Evolutionary conservation across 2,888 invertebrate species (phyloP).

Genomic region (Rhodophaea formosa): DNA sequence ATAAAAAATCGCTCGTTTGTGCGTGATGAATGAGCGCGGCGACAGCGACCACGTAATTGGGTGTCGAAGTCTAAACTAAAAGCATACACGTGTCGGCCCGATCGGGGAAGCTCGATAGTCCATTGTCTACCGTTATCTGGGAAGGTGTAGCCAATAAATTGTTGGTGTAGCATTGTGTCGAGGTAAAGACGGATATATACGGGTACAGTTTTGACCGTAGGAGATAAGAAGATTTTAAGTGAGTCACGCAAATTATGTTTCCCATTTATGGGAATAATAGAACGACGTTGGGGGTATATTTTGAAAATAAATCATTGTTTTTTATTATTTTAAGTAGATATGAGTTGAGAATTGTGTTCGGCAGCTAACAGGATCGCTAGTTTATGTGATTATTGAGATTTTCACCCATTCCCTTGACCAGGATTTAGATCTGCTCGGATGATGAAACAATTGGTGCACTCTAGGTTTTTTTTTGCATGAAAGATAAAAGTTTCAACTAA

Average conservation of each 20-base stretch:
- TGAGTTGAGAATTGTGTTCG: too few relatives aligned
- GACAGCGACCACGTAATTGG: conserved; percentile 69
- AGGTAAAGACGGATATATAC: conserved; percentile 38
- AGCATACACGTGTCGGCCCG: conserved; percentile 74
- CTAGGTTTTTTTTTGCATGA: too few relatives aligned
- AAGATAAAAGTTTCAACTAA: too few relatives aligned
- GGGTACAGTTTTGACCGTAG: background rate
- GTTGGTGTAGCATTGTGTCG: conserved; percentile 64
- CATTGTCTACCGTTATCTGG: conserved; percentile 74
- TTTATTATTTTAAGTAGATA: background rate
- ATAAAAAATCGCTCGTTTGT: conserved; percentile 69
- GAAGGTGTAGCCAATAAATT: conserved; percentile 72
- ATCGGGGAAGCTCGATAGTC: conserved; percentile 62
- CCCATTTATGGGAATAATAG: background rate
- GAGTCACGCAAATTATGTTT: background rate
- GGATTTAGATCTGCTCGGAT: too few relatives aligned
- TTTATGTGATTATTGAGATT: too few relatives aligned
- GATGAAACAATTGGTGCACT: too few relatives aligned
- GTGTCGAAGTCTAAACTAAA: conserved; percentile 74
- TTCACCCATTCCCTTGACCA: too few relatives aligned
- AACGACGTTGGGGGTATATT: background rate
- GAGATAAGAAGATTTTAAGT: background rate
- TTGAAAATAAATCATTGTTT: background rate
- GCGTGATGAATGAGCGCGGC: conserved; percentile 66
- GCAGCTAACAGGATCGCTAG: background rate